Evolutionary conservation across 2,113 vertebrate species (phyloP).

Genomic region (Nasalis larvatus): DNA sequence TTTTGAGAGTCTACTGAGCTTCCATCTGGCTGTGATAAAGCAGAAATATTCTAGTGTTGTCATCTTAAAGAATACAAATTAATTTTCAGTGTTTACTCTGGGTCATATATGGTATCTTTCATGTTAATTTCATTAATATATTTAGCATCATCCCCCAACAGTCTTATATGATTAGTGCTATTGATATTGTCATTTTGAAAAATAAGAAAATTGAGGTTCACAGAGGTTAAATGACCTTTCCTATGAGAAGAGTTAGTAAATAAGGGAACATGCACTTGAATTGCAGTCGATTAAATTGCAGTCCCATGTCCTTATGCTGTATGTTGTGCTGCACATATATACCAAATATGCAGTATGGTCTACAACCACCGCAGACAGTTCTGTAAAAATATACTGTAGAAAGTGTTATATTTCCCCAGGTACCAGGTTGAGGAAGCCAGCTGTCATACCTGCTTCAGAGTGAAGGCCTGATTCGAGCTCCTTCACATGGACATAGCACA

Average conservation of each 20-base stretch:
- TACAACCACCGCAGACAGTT: neutral
- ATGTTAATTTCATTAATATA: constrained; percentile 10
- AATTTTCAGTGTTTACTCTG: neutral
- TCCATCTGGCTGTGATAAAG: neutral
- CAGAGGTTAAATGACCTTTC: neutral
- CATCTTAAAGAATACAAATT: neutral
- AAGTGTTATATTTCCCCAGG: neutral
- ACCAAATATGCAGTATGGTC: neutral
- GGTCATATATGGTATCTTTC: neutral
- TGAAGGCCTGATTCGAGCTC: neutral
- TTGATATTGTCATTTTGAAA: neutral
- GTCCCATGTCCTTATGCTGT: neutral
- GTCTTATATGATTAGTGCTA: neutral
- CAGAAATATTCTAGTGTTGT: neutral
- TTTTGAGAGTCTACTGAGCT: neutral
- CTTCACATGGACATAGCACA: neutral
- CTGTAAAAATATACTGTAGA: neutral
- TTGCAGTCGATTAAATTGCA: neutral
- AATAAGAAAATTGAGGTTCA: neutral
- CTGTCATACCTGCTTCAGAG: neutral
- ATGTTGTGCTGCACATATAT: neutral
- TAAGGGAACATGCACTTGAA: neutral
- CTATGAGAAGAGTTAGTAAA: neutral
- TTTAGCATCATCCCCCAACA: neutral
- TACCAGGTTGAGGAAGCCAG: neutral